Percentiles rank a stretch among this genome's conserved stretches.
phyloP scores from a whole-genome alignment of 2,113 vertebrate species.

The Seriola rivoliana region DNA sequence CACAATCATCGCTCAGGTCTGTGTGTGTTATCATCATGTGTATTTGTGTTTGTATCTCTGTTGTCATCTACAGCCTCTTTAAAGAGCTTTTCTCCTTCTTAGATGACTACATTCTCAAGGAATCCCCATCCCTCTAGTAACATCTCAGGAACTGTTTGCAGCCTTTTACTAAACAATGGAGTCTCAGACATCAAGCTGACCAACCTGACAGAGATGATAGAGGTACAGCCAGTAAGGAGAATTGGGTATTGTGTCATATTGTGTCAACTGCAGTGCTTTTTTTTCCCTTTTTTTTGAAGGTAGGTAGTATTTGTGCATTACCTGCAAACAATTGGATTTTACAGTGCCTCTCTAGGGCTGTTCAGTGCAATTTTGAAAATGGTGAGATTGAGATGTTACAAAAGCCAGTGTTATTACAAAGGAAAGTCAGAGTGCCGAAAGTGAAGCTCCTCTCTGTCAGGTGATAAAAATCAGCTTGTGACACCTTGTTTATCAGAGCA shows the following conservation, averaged over 20 bases:
- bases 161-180: constrained; percentile 62
- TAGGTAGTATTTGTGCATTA: neutral
- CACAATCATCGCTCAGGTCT: constrained; percentile 78
- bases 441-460: neutral
- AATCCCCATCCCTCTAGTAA: constrained; percentile 75
- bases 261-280: no score
- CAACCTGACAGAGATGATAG: constrained; percentile 76
- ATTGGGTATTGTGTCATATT: neutral
- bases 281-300: neutral
- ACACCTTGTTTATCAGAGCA: neutral
- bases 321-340: neutral
- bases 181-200: constrained; percentile 39
- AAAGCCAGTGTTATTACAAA: neutral
- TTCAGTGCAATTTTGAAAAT: neutral
- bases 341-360: neutral
- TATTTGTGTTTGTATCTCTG: neutral
- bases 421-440: neutral
- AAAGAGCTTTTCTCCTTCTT: constrained; percentile 6
- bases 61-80: neutral
- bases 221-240: constrained; percentile 72
- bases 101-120: constrained; percentile 77
- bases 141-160: constrained; percentile 79
- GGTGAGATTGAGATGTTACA: neutral
- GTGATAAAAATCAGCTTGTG: neutral
- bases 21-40: constrained; percentile 15